Evolutionary conservation across 2,797 vertebrate species (phyloP), one percentile per base, ranked within the genome.

Genomic region (Galagoides demidoff): DNA sequence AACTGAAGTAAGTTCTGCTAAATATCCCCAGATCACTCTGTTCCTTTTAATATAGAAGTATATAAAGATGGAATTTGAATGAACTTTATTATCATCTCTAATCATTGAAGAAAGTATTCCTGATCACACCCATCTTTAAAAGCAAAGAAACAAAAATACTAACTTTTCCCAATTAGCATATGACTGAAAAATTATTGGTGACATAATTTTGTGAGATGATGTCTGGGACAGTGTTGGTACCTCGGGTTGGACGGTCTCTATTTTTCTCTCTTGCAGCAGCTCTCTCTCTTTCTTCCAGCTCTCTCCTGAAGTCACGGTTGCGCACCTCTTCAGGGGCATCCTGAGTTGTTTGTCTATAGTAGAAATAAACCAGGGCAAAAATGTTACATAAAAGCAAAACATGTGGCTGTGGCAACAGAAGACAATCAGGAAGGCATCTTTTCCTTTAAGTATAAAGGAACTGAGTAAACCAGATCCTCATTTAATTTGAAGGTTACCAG

Each of bases 251-350:
- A 91, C 99, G 98, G 97, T 99, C 99, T 98, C 99, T 99, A 76
- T 98, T 99, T 98, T 99, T 99, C 0, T 99, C 99, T 90, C 99
- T 98, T 3, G 98, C 99, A 45, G 97, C 99, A 0, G 99, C 99
- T 45, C 99, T 97, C 86, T 99, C 99, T 96, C 99, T 99, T 98
- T 99, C 99, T 97, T 99, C 99, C 97, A 99, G 98, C 98, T 99
- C 99, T 96, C 99, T 98, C 90, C 99, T 99, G 98, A 99, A 99
- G 97, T 99, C 99, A 88, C 99, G 99, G 98, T 99, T 99, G 88
- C 99, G 99, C 90, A 99, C 99, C 98, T 99, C 99, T 97, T 99
- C 99, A 0, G 99, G 99, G 96, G 99, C 99, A 99, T 99, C 99
- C 99, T 99, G 99, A 97, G 99, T 99, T 43, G 99, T 98, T 90